A percentile compares a stretch with the other conserved stretches of the same genome.
phyloP scores from a whole-genome alignment of 1,140 invertebrate species.

The Drosophila littoralis region DNA sequence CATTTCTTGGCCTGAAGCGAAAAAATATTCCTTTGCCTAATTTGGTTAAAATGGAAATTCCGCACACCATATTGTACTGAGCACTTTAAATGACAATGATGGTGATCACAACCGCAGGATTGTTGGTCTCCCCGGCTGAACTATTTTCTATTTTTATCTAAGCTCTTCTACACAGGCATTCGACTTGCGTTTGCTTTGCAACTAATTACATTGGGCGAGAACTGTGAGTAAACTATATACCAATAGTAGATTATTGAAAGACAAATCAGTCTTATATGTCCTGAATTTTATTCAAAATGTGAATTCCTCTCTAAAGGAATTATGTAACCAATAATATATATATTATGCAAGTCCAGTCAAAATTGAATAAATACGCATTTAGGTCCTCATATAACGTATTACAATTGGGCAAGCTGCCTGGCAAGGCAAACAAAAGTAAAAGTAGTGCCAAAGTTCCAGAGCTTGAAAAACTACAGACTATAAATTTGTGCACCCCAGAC shows the following conservation, averaged over 20 bases:
- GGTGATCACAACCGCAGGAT: slow-evolving; percentile 33
- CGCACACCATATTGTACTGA: slow-evolving; percentile 79
- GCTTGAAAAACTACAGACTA: slow-evolving; percentile 35
- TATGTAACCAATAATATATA: slow-evolving; percentile 53
- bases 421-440: slow-evolving; percentile 73
- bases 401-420: slow-evolving; percentile 21
- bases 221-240: neutral
- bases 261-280: neutral
- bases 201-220: neutral
- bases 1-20: slow-evolving; percentile 58
- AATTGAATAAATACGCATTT: slow-evolving; percentile 73
- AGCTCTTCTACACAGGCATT: slow-evolving; percentile 13
- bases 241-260: too few relatives aligned
- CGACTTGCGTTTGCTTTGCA: slow-evolving; percentile 1
- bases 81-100: slow-evolving; percentile 76
- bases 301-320: too few relatives aligned
- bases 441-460: slow-evolving; percentile 49
- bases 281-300: neutral
- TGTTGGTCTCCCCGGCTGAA: slow-evolving; percentile 54
- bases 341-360: slow-evolving; percentile 66
- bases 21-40: slow-evolving; percentile 80
- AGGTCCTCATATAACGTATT: slow-evolving; percentile 69
- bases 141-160: slow-evolving; percentile 68
- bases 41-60: slow-evolving; percentile 81
- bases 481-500: slow-evolving; percentile 53